A percentile compares a stretch with the other conserved stretches of the same genome.
Evolutionary conservation across 1,140 invertebrate genomes (phyloP).

Genomic region (Zeugodacus cucurbitae): DNA sequence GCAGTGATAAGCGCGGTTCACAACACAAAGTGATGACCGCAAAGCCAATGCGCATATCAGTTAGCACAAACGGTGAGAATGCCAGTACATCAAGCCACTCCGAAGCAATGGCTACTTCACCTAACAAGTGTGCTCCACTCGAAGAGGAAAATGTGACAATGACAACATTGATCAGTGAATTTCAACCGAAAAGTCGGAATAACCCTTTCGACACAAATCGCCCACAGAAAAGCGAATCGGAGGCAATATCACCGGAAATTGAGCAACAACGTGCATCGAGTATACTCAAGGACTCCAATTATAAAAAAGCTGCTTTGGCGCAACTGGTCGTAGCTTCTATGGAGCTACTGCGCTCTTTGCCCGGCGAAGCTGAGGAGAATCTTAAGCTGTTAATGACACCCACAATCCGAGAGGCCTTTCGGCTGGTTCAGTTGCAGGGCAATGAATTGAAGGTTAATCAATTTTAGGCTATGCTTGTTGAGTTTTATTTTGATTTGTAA

Average conservation of each 20-base stretch:
- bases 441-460: conserved; percentile 65
- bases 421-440: conserved; percentile 64
- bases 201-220: conserved; percentile 69
- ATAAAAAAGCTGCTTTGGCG: conserved; percentile 60
- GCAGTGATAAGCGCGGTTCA: conserved; percentile 39
- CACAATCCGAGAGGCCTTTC: conserved; percentile 64
- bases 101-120: conserved; percentile 50
- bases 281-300: conserved; percentile 76
- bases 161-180: conserved; percentile 67
- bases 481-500: conserved; percentile 67
- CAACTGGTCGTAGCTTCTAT: conserved; percentile 64
- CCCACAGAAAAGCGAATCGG: conserved; percentile 68
- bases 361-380: conserved; percentile 62
- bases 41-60: conserved; percentile 54
- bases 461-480: conserved; percentile 66
- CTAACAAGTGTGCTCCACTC: conserved; percentile 58
- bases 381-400: conserved; percentile 63
- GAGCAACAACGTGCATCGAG: conserved; percentile 80
- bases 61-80: conserved; percentile 55
- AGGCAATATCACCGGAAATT: conserved; percentile 76
- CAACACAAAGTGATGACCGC: not conserved
- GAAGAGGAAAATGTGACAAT: conserved; percentile 66
- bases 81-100: conserved; percentile 42
- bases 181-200: conserved; percentile 69
- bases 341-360: conserved; percentile 60